Percentiles rank a stretch among this genome's conserved stretches.
Evolutionary conservation across 2,888 invertebrate genomes (phyloP).

Genomic region (Andrena marginata): DNA sequence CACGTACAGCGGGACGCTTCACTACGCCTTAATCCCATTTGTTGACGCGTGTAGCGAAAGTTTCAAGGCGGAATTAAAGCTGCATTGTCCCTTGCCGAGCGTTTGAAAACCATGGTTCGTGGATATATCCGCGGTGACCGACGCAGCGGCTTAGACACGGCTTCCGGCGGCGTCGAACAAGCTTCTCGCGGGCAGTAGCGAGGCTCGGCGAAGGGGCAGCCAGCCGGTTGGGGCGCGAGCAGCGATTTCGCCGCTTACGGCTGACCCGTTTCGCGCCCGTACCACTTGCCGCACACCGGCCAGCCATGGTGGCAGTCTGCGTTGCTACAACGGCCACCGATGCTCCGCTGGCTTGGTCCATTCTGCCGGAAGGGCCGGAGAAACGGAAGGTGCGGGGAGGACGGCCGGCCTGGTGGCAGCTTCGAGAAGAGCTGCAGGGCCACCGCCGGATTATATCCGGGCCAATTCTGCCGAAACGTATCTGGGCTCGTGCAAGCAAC

Average conservation of each 20-base stretch:
- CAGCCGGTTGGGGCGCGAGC: conserved; percentile 49
- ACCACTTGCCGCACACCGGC: conserved; percentile 62
- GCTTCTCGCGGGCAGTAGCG: not conserved
- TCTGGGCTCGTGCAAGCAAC: conserved; percentile 44
- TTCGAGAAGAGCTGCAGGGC: conserved; percentile 16
- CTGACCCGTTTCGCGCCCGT: conserved; percentile 75
- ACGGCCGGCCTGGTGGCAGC: conserved; percentile 16
- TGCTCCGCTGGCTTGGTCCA: conserved; percentile 31
- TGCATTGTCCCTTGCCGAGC: too few relatives aligned
- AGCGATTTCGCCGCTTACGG: conserved; percentile 71
- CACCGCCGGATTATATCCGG: conserved; percentile 69
- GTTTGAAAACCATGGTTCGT: too few relatives aligned
- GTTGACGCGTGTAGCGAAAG: too few relatives aligned
- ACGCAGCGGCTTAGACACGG: not conserved
- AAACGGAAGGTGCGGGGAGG: conserved; percentile 45
- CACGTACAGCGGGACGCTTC: too few relatives aligned
- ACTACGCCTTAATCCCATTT: too few relatives aligned
- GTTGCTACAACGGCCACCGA: conserved; percentile 55
- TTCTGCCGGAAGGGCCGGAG: conserved; percentile 38
- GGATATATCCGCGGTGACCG: too few relatives aligned
- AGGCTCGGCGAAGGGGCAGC: conserved; percentile 3
- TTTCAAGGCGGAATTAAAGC: too few relatives aligned
- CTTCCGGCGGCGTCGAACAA: not conserved
- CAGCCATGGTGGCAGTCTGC: conserved; percentile 43
- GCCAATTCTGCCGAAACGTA: conserved; percentile 72